These are phyloP conservation scores for Pocillopora verrucosa DNA, from an alignment of 64 coral and sea anemone genomes.

Conservation along the genomic window DNA sequence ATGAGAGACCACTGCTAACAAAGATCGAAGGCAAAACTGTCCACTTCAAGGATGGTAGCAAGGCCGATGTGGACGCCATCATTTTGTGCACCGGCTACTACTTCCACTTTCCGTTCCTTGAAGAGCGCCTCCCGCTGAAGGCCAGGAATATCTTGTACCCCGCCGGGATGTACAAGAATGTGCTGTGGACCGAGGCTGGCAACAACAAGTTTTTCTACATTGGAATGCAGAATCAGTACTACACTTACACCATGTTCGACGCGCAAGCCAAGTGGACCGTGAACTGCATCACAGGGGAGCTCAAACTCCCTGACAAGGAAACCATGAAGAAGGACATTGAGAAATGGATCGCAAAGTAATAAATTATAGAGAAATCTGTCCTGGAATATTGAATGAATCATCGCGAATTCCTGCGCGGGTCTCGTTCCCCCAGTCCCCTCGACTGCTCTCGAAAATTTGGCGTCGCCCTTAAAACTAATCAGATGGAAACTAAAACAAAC, in stretches of 20 bases:
- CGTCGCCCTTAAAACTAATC: too few species aligned
- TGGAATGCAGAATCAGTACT: slow-evolving; percentile 22
- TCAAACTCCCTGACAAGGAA: slow-evolving; percentile 36
- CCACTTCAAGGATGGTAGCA: slow-evolving; percentile 48
- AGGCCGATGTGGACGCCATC: slow-evolving; percentile 30
- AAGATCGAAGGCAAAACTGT: slow-evolving; percentile 48
- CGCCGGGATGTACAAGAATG: slow-evolving; percentile 22
- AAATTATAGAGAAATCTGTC: too few species aligned
- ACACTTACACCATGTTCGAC: slow-evolving; percentile 55
- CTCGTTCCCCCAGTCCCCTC: too few species aligned
- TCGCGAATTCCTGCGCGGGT: too few species aligned
- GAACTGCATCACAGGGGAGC: slow-evolving; percentile 51
- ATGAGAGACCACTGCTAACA: slow-evolving; percentile 29
- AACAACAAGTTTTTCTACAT: slow-evolving; percentile 43
- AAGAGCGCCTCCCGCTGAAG: slow-evolving; percentile 24
- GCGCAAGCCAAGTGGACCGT: slow-evolving; percentile 39
- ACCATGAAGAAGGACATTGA: slow-evolving; percentile 27
- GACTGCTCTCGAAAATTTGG: too few species aligned
- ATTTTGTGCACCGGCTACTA: slow-evolving; percentile 57
- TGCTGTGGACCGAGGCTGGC: slow-evolving; percentile 19
- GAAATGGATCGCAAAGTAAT: slow-evolving; percentile 53
- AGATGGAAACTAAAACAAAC: too few species aligned
- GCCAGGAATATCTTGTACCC: slow-evolving; percentile 8
- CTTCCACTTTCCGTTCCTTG: slow-evolving; percentile 31
- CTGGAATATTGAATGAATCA: too few species aligned